Base-by-base conservation (phyloP, 2,888 invertebrate species). In the Drosophila mettleri region DNA sequence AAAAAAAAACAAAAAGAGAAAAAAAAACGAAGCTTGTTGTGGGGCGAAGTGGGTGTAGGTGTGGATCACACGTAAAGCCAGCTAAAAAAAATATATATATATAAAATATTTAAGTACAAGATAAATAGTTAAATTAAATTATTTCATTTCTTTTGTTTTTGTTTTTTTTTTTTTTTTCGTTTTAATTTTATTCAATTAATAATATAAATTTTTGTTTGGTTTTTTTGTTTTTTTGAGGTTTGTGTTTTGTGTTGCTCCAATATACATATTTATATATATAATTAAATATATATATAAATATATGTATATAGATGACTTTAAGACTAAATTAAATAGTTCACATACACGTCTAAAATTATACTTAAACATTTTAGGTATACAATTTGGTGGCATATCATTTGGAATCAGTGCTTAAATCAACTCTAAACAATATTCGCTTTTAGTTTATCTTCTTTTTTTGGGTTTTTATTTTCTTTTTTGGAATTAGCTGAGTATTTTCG, bases 371-470 rank as follows among this genome's bases (percentile, higher is more conserved):
- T 18, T 65, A 72, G 7, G 68, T 73, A 80, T 63, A 88, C 81
- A 84, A 46, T 84, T 88, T 86, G 89, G 83, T 88, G 55, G 73
- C 70, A 72, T 85, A 81, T 88, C 69, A 86, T 88, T 83, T 88
- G 86, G 83, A 83, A 67, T 82, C 67, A 71, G 80, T 77, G 68
- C 70, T 66, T 81, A 71, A 80, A 52, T 62, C 67, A 70, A 38
- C 48, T 66, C 61, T 52, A 41, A n/a, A 39, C 31, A 48, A 48
- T 9, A 33, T 59, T 49, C 22, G 41, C 36, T n/a, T n/a, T n/a
- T n/a, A 12, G 2, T 43, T 59, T 34, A 24, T 51, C n/a, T 29
- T 34, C 34, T n/a, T 36, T 43, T 64, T 72, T 72, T 52, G n/a
- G 39, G 20, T 27, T 55, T 53, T 57, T 52, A n/a, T 14, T 2